Evolutionary conservation across 2,113 vertebrate genomes (phyloP).

Genomic region (Proteles cristata): DNA sequence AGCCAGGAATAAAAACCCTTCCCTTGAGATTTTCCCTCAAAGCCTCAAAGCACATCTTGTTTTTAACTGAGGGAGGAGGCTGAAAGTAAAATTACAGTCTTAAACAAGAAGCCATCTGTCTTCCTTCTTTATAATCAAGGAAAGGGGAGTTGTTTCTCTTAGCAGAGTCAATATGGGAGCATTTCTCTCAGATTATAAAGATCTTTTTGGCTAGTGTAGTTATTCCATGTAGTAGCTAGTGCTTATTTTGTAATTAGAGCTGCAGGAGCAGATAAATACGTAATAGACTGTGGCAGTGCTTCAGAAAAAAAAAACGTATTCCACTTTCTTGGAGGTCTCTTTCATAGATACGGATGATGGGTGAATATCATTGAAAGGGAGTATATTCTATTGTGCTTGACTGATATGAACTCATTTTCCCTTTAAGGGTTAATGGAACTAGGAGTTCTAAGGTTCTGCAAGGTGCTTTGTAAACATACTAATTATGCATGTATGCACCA

Average conservation of each 20-base stretch:
- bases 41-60: constrained; percentile 81
- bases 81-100: constrained; percentile 79
- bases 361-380: constrained; percentile 25
- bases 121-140: constrained; percentile 79
- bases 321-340: constrained; percentile 38
- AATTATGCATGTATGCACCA: constrained; percentile 66
- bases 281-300: constrained; percentile 35
- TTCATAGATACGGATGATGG: constrained; percentile 20
- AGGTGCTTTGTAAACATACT: constrained; percentile 67
- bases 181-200: constrained; percentile 75
- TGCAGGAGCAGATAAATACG: constrained; percentile 61
- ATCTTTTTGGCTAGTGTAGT: constrained; percentile 68
- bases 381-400: neutral
- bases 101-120: constrained; percentile 82
- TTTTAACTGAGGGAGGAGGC: constrained; percentile 77
- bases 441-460: constrained; percentile 55
- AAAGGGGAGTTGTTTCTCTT: constrained; percentile 75
- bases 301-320: constrained; percentile 56
- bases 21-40: constrained; percentile 78
- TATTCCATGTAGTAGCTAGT: constrained; percentile 72
- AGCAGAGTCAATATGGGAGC: constrained; percentile 75
- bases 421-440: constrained; percentile 58
- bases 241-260: constrained; percentile 75
- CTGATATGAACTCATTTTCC: neutral
- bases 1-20: constrained; percentile 64